Conservation (phyloP, 23 tunicate species). For the Oikopleura dioica region DNA sequence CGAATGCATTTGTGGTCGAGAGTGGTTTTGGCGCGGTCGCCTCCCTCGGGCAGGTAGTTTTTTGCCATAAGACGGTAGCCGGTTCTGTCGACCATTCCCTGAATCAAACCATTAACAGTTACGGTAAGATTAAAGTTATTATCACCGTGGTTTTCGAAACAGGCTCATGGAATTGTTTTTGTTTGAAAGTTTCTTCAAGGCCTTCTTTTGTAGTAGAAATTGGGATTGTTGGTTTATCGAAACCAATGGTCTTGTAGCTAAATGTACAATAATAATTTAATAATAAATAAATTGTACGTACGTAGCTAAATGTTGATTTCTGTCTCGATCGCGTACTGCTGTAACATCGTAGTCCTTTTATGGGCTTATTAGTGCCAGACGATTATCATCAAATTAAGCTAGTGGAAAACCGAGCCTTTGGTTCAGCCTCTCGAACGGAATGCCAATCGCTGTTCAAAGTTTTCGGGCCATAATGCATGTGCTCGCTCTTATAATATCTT, state of each 20-base stretch:
- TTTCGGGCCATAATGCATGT: not conserved
- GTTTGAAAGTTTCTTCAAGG: not conserved
- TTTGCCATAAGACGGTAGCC: not conserved
- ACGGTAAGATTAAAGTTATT: too few species aligned
- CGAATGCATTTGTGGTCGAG: too few species aligned
- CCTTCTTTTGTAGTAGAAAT: not conserved
- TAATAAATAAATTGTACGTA: too few species aligned
- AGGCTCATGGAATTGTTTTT: not conserved
- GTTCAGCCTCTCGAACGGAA: conserved; percentile 1
- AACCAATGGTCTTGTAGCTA: not conserved
- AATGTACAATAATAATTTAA: too few species aligned
- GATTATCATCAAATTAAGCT: too few species aligned
- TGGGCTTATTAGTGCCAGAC: too few species aligned
- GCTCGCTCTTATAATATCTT: not conserved
- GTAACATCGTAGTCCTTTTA: conserved; percentile 1
- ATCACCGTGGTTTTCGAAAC: not conserved
- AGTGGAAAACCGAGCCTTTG: too few species aligned
- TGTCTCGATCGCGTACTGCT: not conserved
- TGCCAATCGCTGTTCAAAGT: conserved; percentile 2
- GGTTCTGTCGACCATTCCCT: too few species aligned
- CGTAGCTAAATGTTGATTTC: conserved; percentile 8
- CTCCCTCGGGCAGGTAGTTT: not conserved
- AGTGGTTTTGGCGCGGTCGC: too few species aligned
- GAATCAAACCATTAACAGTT: too few species aligned
- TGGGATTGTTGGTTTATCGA: not conserved